Base-by-base conservation (phyloP, 2,113 vertebrate genomes). In the Takifugu flavidus region DNA sequence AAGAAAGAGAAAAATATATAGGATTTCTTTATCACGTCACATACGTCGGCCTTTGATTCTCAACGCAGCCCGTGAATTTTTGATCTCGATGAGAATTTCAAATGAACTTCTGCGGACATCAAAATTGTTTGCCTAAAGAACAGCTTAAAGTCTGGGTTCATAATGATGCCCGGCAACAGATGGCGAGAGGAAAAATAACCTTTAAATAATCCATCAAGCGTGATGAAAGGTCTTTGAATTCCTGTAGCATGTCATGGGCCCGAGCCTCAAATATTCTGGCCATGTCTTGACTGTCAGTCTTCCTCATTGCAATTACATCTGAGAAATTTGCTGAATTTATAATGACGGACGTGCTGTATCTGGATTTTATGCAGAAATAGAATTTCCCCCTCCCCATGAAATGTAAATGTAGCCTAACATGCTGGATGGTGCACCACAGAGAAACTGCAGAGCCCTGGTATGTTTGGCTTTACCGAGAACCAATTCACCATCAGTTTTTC, bases 141-240 rank as follows among this genome's bases (percentile, higher is more conserved):
- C 28, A 31, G 70, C 62, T 56, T 47, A 39, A 31, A 49, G 20
- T 62, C 63, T 53, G 49, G 53, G 34, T 70, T 50, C 47, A 11
- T 66, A 59, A 55, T 12, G 29, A 69, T 20, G 50, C 27, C 25
- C 55, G 26, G 15, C 53, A 62, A 56, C 61, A 58, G 7, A 29
- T 60, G 12, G 54, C 29, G 53, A 49, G 1, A 10, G 15, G 45
- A 28, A 49, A 42, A 55, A 63, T 39, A 45, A 14, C 14, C 44
- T 45, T 45, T 45, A 45, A 45, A 45, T 25, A 26, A 2, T 53
- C 42, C 8, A 28, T 49, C 14, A 39, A 39, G 34, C 34, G 34
- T 56, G 62, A 67, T 66, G 5, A 56, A 74, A 56, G 42, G 49
- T 54, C 28, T 45, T 64, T 57, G 45, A 65, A 62, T 55, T 69